Conservation (phyloP, 1,140 invertebrate genomes). For the Lithobius niger region DNA sequence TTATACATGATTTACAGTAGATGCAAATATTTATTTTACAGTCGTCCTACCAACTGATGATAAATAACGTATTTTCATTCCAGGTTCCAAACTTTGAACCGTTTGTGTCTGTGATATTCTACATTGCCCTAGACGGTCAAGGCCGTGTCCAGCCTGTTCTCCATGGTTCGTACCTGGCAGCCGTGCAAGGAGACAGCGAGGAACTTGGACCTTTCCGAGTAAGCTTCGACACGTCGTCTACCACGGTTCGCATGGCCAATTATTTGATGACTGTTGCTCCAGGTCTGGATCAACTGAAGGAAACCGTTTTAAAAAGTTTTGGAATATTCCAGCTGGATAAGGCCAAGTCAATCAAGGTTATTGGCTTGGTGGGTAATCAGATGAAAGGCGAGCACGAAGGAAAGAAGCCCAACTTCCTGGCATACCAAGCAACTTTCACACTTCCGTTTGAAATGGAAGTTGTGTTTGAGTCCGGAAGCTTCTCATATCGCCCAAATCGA, state of each 20-base stretch:
- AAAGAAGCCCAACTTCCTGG: conserved; percentile 58
- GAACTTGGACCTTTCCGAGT: conserved; percentile 62
- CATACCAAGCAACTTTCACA: conserved; percentile 52
- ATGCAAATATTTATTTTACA: too few relatives aligned
- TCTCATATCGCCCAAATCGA: conserved; percentile 37
- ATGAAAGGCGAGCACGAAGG: conserved; percentile 24
- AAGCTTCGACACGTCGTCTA: conserved; percentile 31
- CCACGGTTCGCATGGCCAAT: conserved; percentile 51
- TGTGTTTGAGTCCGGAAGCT: conserved; percentile 62
- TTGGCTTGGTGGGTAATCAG: conserved; percentile 31
- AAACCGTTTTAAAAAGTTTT: conserved; percentile 47
- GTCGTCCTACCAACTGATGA: too few relatives aligned
- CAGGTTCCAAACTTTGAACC: conserved; percentile 11
- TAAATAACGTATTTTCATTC: conserved; percentile 12
- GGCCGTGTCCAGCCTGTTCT: conserved; percentile 29
- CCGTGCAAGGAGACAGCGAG: conserved; percentile 59
- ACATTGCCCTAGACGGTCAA: conserved; percentile 31
- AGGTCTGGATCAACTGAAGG: conserved; percentile 59
- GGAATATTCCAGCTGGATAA: conserved; percentile 31
- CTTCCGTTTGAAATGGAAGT: conserved; percentile 74
- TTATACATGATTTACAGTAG: too few relatives aligned
- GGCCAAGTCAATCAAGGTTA: conserved; percentile 27
- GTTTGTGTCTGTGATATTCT: conserved; percentile 37
- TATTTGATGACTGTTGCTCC: conserved; percentile 53
- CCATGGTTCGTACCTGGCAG: conserved; percentile 41